These are phyloP conservation scores for Ophiodon elongatus DNA, from an alignment of 2,113 vertebrate species.

Conservation along the genomic window DNA sequence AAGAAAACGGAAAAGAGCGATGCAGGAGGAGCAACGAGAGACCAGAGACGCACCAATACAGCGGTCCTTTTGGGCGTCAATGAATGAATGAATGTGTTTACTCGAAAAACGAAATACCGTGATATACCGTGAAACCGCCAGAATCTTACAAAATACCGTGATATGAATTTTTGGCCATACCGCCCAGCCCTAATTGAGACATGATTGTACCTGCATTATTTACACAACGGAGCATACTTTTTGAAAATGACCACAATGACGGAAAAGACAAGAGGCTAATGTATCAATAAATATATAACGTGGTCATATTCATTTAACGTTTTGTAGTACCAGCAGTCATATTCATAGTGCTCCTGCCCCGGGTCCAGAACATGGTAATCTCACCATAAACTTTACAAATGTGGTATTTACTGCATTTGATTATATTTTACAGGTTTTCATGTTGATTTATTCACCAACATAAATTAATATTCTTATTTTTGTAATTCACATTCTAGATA, in stretches of 20 bases:
- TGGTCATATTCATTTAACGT: too few relatives aligned
- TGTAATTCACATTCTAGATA: background rate
- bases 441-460: background rate
- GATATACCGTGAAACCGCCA: too few relatives aligned
- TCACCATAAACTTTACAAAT: background rate
- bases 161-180: too few relatives aligned
- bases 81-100: too few relatives aligned
- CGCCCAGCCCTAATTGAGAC: too few relatives aligned
- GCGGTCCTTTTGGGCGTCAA: too few relatives aligned
- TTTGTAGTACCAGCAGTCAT: background rate
- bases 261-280: background rate
- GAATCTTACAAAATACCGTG: too few relatives aligned
- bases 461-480: background rate
- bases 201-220: background rate
- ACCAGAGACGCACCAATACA: too few relatives aligned
- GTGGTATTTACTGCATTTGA: background rate
- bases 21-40: too few relatives aligned
- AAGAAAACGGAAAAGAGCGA: too few relatives aligned
- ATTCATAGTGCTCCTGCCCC: background rate
- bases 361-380: background rate
- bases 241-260: background rate
- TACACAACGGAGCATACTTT: background rate
- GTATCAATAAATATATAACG: background rate
- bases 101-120: too few relatives aligned
- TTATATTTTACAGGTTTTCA: background rate